phyloP scores from a whole-genome alignment of 2,113 vertebrate species.

The Illadopsis cleaveri region DNA sequence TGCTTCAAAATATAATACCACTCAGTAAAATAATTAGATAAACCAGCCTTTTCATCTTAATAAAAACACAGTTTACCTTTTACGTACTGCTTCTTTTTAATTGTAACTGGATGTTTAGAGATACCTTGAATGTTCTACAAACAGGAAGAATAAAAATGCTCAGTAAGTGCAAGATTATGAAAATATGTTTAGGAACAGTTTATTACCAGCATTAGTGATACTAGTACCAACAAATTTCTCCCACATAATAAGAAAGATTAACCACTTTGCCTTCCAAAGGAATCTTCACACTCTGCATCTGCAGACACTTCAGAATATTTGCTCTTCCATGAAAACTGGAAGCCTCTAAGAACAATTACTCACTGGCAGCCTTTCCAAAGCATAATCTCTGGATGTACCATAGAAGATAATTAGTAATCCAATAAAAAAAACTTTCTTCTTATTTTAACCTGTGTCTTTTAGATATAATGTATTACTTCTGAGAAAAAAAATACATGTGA shows the following conservation, averaged over 20 bases:
- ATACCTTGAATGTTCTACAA: slow-evolving; percentile 82
- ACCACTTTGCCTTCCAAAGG: background rate
- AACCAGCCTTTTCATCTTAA: background rate
- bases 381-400: background rate
- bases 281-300: background rate
- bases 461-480: background rate
- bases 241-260: background rate
- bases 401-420: background rate
- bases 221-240: background rate
- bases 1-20: background rate
- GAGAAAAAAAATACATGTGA: background rate
- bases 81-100: slow-evolving; percentile 57
- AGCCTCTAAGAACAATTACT: background rate
- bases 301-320: background rate
- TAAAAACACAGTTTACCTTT: slow-evolving; percentile 67
- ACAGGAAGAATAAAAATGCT: background rate
- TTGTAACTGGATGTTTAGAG: slow-evolving; percentile 74
- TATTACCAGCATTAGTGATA: background rate
- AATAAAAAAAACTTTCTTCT: background rate
- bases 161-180: background rate
- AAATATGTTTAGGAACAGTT: background rate
- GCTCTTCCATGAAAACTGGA: background rate
- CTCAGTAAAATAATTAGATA: background rate
- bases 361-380: background rate
- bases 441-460: background rate